phyloP scores from a whole-genome alignment of 53 echinoderm and acorn worm genomes.

The Holothuria leucospilota region DNA sequence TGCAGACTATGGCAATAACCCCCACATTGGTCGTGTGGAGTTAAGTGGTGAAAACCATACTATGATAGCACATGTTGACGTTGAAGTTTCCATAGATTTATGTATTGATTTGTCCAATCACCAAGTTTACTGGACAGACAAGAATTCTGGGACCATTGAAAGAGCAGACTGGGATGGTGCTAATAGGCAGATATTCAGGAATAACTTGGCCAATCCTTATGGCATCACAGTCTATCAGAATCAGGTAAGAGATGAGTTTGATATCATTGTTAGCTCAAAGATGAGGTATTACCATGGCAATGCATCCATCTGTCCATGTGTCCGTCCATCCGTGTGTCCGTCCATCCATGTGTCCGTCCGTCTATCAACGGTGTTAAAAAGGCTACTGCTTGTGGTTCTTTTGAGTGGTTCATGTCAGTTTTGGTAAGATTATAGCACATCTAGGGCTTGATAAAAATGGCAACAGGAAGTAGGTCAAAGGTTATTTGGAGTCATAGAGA shows the following conservation, averaged over 20 bases:
- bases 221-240: slow-evolving; percentile 71
- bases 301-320: no score
- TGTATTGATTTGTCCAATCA: slow-evolving; percentile 67
- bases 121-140: slow-evolving; percentile 74
- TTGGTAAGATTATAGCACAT: no score
- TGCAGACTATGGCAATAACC: slow-evolving; percentile 66
- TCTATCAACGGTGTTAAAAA: no score
- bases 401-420: no score
- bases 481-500: no score
- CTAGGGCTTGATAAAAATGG: no score
- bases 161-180: slow-evolving; percentile 76
- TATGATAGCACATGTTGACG: slow-evolving; percentile 40
- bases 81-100: slow-evolving; percentile 58
- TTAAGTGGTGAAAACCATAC: slow-evolving; percentile 64
- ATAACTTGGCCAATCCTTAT: slow-evolving; percentile 55
- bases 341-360: no score
- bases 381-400: no score
- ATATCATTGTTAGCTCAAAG: background rate
- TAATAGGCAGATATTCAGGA: slow-evolving; percentile 52
- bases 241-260: slow-evolving; percentile 27
- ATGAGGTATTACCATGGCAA: no score
- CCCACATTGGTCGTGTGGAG: slow-evolving; percentile 58
- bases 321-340: no score
- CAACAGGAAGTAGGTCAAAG: no score
- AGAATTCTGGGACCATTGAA: slow-evolving; percentile 50